phyloP scores from a whole-genome alignment of 2,888 invertebrate species.

The Drosophila nigricruria region DNA sequence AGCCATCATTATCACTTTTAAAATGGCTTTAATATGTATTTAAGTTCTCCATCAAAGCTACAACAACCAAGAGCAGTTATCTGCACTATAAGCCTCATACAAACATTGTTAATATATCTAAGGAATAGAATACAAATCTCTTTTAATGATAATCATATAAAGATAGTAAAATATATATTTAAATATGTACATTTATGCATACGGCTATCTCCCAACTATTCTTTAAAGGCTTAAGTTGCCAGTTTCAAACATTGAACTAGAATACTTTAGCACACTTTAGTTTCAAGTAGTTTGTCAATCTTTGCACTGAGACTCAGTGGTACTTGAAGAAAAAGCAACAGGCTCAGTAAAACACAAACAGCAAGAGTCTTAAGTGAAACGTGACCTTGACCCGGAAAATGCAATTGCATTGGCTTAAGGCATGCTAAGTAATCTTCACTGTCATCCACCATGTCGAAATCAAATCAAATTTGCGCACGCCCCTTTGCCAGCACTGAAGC shows the following conservation, averaged over 20 bases:
- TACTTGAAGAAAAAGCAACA: slow-evolving; percentile 27
- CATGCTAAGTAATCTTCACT: slow-evolving; percentile 32
- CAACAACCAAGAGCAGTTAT: too few species aligned
- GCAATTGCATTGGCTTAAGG: slow-evolving; percentile 46
- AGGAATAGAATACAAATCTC: background rate
- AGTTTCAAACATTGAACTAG: slow-evolving; percentile 8
- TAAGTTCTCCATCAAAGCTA: background rate
- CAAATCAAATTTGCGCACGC: slow-evolving; percentile 48
- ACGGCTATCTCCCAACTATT: background rate
- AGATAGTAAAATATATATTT: background rate
- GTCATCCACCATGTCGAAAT: slow-evolving; percentile 25
- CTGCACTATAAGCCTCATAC: background rate
- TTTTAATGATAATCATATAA: background rate
- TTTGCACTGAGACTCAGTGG: slow-evolving; percentile 18
- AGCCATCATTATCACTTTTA: background rate
- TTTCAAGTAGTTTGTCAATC: slow-evolving; percentile 30
- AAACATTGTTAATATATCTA: background rate
- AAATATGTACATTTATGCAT: background rate
- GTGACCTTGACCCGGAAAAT: slow-evolving; percentile 53
- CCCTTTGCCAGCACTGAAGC: slow-evolving; percentile 25
- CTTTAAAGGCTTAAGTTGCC: background rate
- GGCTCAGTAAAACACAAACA: slow-evolving; percentile 19
- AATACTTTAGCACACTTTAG: slow-evolving; percentile 18
- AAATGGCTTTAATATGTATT: background rate
- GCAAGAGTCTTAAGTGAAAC: slow-evolving; percentile 31